Percentiles rank a stretch among this genome's conserved stretches.
Evolutionary conservation across 2,113 vertebrate genomes (phyloP).

Genomic region (Tangachromis dhanisi): DNA sequence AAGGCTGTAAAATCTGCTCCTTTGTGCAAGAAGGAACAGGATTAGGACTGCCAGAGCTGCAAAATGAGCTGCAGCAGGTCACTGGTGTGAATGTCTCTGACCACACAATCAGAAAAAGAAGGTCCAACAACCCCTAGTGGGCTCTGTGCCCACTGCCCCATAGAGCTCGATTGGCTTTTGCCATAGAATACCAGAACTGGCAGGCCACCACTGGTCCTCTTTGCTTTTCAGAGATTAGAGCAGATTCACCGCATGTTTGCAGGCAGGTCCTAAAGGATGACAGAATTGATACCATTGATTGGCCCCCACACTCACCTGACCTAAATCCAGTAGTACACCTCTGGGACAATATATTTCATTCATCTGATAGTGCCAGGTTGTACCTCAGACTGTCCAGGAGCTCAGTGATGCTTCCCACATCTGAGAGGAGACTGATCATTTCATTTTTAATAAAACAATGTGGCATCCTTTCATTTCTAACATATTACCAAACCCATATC

Average conservation of each 20-base stretch:
- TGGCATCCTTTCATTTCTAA: neutral
- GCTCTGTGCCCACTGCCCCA: neutral
- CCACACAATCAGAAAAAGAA: neutral
- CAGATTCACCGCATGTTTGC: neutral
- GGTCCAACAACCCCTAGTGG: neutral
- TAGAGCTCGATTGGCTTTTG: neutral
- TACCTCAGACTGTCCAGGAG: neutral
- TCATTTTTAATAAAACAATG: neutral
- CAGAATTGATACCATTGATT: neutral
- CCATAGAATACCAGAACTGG: neutral
- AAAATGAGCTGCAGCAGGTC: neutral
- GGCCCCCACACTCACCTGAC: neutral
- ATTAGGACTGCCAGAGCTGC: neutral
- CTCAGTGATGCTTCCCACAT: neutral
- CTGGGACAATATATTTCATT: neutral
- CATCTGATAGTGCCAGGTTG: neutral
- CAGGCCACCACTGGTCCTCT: neutral
- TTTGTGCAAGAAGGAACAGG: neutral
- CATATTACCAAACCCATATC: neutral
- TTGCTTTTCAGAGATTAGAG: neutral
- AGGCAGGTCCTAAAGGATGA: neutral
- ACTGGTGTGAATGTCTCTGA: neutral
- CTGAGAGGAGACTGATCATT: neutral
- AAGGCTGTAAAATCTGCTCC: neutral
- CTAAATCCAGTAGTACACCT: neutral